phyloP scores from a whole-genome alignment of 1,140 invertebrate species.

The Caenorhabditis remanei region DNA sequence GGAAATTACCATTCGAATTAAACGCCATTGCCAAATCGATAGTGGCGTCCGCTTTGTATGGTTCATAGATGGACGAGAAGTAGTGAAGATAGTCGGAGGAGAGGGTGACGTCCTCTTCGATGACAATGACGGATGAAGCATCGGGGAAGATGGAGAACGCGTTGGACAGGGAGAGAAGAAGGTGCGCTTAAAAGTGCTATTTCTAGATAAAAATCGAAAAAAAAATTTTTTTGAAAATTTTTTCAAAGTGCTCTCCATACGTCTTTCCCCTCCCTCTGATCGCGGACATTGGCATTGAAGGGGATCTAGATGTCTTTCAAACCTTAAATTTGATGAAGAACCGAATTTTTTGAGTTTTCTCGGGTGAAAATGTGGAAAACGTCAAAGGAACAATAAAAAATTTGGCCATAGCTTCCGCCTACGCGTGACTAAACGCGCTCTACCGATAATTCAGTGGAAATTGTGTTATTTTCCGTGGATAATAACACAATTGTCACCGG shows the following conservation, averaged over 20 bases:
- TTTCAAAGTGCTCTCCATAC: too few relatives aligned
- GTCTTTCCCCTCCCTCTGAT: too few relatives aligned
- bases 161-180: neutral
- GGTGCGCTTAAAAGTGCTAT: neutral
- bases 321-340: neutral
- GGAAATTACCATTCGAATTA: conserved; percentile 44
- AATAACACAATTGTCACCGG: too few relatives aligned
- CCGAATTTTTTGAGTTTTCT: too few relatives aligned
- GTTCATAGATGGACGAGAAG: conserved; percentile 8
- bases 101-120: conserved; percentile 54
- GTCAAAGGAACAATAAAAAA: too few relatives aligned
- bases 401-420: too few relatives aligned
- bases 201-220: neutral
- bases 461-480: neutral
- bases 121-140: conserved; percentile 45
- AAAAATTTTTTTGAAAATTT: neutral
- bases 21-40: conserved; percentile 51
- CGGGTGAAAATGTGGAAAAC: neutral
- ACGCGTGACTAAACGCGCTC: too few relatives aligned
- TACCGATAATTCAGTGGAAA: too few relatives aligned
- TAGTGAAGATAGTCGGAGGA: conserved; percentile 9
- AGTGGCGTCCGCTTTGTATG: neutral
- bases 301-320: too few relatives aligned
- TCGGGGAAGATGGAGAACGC: conserved; percentile 56
- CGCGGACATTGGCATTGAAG: too few relatives aligned